Evolutionary conservation across 2,113 vertebrate genomes (phyloP).

Genomic region (Bujurquina vittata): DNA sequence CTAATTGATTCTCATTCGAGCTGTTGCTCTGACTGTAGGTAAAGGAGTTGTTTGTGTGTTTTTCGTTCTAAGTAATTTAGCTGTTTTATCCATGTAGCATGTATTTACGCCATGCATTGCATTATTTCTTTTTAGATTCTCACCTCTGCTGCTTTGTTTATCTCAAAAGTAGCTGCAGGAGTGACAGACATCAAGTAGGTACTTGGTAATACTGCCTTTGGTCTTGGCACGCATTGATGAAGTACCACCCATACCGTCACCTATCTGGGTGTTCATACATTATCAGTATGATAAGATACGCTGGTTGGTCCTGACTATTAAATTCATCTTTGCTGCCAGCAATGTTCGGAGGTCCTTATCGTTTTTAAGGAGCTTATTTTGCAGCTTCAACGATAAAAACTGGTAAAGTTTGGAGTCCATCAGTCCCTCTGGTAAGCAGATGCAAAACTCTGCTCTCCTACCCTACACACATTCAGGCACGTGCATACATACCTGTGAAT

Average conservation of each 20-base stretch:
- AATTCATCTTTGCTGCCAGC: conserved; percentile 38
- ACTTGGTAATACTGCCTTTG: conserved; percentile 18
- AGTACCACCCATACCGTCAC: conserved; percentile 7
- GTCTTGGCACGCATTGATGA: conserved; percentile 25
- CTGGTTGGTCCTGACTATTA: conserved; percentile 19
- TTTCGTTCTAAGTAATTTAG: conserved; percentile 1
- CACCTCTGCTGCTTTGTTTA: conserved; percentile 18
- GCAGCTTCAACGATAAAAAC: conserved; percentile 52
- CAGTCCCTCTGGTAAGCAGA: conserved; percentile 23
- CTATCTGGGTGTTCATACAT: conserved; percentile 27
- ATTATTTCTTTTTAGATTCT: conserved; percentile 5
- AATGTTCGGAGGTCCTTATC: conserved; percentile 61
- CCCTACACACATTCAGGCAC: not conserved
- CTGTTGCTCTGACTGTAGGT: conserved; percentile 4
- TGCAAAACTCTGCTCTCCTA: conserved; percentile 33
- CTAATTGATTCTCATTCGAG: conserved; percentile 11
- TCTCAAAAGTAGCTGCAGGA: conserved; percentile 27
- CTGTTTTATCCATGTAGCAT: not conserved
- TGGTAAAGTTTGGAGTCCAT: conserved; percentile 44
- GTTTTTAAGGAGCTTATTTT: conserved; percentile 60
- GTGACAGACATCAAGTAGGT: conserved; percentile 26
- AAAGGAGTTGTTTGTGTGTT: conserved; percentile 26
- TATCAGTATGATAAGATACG: conserved; percentile 53
- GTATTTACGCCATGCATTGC: conserved; percentile 12
- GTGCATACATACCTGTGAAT: not conserved